Base-by-base conservation (phyloP, 2,797 vertebrate species). In the Rhodeus uyekii region DNA sequence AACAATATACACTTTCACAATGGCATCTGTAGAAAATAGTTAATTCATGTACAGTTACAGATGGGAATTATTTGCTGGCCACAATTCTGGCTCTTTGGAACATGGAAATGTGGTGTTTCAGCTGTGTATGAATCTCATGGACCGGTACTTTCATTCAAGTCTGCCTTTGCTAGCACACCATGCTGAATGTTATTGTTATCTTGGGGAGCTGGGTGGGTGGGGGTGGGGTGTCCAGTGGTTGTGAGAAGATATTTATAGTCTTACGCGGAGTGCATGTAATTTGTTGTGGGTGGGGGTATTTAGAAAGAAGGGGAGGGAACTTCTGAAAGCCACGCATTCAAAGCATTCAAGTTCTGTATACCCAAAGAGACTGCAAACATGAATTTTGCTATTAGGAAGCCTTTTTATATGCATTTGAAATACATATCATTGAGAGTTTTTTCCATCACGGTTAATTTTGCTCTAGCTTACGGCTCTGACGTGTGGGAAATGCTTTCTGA, bases 331-430 rank as follows among this genome's bases (percentile, higher is more conserved):
- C 81, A 80, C 72, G 55, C 80, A 72, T 87, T 89, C 29, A 29
- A 84, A 82, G 61, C 78, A 63, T 88, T 89, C 34, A 42, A 85
- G 83, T 88, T 90, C 81, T 86, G 91, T 89, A 88, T 91, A 94
- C 92, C 94, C 94, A 94, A 95, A 95, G 95, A 95, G 86, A 87
- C 89, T 85, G 87, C 86, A 86, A 32, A 85, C 65, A 87, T 90
- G 86, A 84, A 48, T 93, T 89, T 90, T 85, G 83, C 72, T 86
- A 73, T 90, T 89, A 60, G 81, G 85, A 90, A 87, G 86, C 87
- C 88, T 91, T 88, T 87, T 85, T 84, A 83, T 87, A 53, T 84
- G 87, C 88, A 36, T 91, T 90, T 44, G 63, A 83, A 85, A 84
- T 87, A 89, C 91, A 93, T 92, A 92, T 93, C 92, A 91, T 86